Evolutionary conservation across 2,113 vertebrate genomes (phyloP).

Genomic region (Sapajus apella): DNA sequence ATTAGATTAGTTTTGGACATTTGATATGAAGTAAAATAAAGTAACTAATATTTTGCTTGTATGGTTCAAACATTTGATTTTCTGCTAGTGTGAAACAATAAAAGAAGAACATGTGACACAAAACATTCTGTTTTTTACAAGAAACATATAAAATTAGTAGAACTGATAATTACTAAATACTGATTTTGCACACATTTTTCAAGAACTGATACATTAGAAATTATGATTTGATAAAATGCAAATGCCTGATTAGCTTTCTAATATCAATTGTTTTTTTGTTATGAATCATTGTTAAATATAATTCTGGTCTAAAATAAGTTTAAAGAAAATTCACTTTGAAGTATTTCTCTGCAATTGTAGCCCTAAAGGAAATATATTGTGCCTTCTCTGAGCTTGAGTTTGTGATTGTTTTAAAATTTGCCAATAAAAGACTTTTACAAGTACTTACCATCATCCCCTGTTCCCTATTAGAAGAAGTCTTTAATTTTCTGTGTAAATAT

Average conservation of each 20-base stretch:
- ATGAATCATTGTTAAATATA: neutral
- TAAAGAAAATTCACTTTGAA: neutral
- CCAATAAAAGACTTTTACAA: neutral
- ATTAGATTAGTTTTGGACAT: neutral
- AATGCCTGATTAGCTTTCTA: neutral
- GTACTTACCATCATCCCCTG: neutral
- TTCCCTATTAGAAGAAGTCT: neutral
- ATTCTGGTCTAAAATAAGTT: neutral
- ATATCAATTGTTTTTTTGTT: neutral
- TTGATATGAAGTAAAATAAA: neutral
- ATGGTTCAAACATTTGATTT: neutral
- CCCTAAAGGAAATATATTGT: neutral
- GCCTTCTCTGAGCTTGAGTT: neutral
- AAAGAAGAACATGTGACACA: neutral
- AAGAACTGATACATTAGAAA: neutral
- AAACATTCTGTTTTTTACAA: neutral
- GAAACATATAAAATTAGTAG: neutral
- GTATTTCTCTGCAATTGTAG: neutral
- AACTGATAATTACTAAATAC: neutral
- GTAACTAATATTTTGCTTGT: neutral
- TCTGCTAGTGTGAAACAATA: neutral
- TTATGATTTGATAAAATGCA: neutral
- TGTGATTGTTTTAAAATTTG: neutral
- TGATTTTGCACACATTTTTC: neutral
- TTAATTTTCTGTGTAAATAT: slow-evolving; percentile 6